These are phyloP conservation scores for Thera obeliscata DNA, from an alignment of 2,888 invertebrate species.

Conservation along the genomic window DNA sequence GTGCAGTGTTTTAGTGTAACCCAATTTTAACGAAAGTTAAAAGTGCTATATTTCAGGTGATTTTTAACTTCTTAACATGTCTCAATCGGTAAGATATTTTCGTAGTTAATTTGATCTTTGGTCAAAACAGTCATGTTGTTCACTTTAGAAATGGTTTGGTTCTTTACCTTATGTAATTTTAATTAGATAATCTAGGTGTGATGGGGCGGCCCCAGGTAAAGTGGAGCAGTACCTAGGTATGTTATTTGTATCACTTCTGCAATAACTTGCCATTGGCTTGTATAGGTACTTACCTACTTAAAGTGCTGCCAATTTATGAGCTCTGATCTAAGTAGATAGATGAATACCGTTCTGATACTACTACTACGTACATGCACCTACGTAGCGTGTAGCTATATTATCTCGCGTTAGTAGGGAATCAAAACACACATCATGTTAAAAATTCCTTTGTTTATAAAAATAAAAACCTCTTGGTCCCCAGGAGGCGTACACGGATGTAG, in stretches of 20 bases:
- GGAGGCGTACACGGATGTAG: slow-evolving; percentile 71
- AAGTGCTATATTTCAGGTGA: not conserved
- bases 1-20: not conserved
- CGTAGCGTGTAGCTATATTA: too few species aligned
- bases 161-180: not conserved
- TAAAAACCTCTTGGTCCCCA: slow-evolving; percentile 32
- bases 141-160: not conserved
- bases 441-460: too few species aligned
- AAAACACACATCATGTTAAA: too few species aligned
- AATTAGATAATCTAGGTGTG: too few species aligned
- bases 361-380: too few species aligned
- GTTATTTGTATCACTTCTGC: too few species aligned
- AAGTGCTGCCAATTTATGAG: too few species aligned
- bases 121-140: not conserved
- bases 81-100: slow-evolving; percentile 25
- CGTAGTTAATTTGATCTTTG: not conserved
- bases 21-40: slow-evolving; percentile 3
- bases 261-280: too few species aligned
- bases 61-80: slow-evolving; percentile 8
- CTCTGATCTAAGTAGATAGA: not conserved
- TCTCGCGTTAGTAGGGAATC: too few species aligned
- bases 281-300: too few species aligned
- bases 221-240: too few species aligned
- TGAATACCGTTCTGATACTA: not conserved
- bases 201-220: too few species aligned